Base-by-base conservation (phyloP, 2,113 vertebrate species). In the Oryzias woworae region DNA sequence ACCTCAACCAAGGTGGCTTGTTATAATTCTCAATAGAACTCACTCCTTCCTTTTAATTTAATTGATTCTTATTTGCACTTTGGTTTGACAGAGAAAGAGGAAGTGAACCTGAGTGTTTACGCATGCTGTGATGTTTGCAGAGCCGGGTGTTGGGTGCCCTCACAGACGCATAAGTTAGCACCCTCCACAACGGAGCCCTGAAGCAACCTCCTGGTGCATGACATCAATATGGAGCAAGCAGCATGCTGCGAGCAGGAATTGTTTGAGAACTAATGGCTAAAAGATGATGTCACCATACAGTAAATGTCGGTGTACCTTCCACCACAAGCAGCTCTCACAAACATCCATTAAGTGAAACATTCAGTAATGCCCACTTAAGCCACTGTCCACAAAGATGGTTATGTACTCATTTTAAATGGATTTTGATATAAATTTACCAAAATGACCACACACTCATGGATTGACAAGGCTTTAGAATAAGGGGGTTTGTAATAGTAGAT, bases 141-240 rank as follows among this genome's bases (percentile, higher is more conserved):
- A 77, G 74, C 82, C 69, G 82, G 62, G 72, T 73, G 72, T 75
- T 65, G 73, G 77, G 69, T 58, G 75, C 83, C 74, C 77, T 57
- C 75, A 78, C 77, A 87, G 85, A 73, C 70, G 83, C 80, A 92
- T 92, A 92, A 91, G 91, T 91, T 91, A 90, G 71, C 89, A 56
- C 90, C 88, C 70, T 54, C 63, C 65, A 75, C 83, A 58, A 81
- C 79, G 78, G 81, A 84, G 78, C 81, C 85, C 87, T 61, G 73
- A 71, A 85, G 76, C 79, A 84, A 67, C 75, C 89, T 84, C 89
- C 86, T 62, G 81, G 84, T 71, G 77, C 52, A 76, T 57, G 48
- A 82, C 78, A 90, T 92, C 91, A 92, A 87, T 90, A 91, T 91
- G 90, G 86, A 85, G 89, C 56, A 89, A 87, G 84, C 90, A 90